Evolutionary conservation across 1,140 invertebrate genomes (phyloP).

Genomic region (Chlorops oryzae): DNA sequence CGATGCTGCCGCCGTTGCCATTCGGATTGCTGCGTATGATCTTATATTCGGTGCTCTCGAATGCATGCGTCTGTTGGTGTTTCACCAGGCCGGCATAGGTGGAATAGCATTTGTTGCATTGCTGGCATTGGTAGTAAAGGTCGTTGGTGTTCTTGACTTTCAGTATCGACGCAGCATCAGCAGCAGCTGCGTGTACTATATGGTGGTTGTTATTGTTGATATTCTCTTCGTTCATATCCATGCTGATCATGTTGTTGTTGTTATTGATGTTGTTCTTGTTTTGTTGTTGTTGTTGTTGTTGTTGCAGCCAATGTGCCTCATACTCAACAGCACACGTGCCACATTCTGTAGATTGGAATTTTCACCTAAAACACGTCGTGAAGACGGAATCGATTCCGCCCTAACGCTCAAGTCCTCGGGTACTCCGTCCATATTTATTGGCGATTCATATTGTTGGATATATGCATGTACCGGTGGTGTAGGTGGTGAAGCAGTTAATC

Average conservation of each 20-base stretch:
- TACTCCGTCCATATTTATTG: too few species aligned
- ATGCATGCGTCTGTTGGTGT: conserved; percentile 92
- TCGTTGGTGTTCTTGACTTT: conserved; percentile 43
- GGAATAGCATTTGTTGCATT: conserved; percentile 90
- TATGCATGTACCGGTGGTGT: not conserved
- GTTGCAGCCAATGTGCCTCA: conserved; percentile 17
- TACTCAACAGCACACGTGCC: conserved; percentile 35
- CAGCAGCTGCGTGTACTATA: conserved; percentile 16
- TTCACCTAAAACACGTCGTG: conserved; percentile 31
- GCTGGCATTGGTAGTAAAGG: conserved; percentile 44
- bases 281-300: not conserved
- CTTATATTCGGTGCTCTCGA: conserved; percentile 48
- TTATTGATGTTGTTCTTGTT: conserved; percentile 8
- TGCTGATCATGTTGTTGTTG: not conserved
- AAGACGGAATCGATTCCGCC: not conserved
- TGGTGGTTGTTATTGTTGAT: conserved; percentile 1
- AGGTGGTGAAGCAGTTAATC: not conserved
- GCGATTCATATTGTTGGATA: not conserved
- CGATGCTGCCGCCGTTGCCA: conserved; percentile 20
- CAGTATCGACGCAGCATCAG: conserved; percentile 22
- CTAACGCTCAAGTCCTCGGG: conserved; percentile 34
- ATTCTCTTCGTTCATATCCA: not conserved
- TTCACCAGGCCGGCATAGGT: conserved; percentile 91
- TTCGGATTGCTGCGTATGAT: conserved; percentile 37
- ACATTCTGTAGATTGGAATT: conserved; percentile 41